Percentiles rank a stretch among this genome's conserved stretches.
These are phyloP conservation scores for Mormyrus iriodes DNA, from an alignment of 2,113 vertebrate species.

Conservation along the genomic window DNA sequence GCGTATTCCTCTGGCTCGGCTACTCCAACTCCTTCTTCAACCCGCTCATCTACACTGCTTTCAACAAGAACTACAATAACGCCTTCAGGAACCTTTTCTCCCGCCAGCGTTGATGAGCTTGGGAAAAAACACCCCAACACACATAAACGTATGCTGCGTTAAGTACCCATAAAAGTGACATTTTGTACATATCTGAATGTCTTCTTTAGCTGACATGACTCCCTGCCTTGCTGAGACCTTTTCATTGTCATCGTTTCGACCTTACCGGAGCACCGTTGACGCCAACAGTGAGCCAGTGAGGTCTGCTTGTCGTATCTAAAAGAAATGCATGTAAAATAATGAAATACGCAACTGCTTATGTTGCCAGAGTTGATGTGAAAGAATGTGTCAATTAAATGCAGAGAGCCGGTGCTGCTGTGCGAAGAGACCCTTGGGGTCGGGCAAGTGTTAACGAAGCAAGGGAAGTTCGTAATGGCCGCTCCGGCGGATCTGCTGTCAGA, in stretches of 20 bases:
- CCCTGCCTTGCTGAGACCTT: not conserved
- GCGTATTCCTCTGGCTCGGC: conserved; percentile 93
- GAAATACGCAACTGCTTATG: not conserved
- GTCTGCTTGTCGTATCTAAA: not conserved
- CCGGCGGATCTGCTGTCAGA: not conserved
- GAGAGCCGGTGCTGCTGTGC: not conserved
- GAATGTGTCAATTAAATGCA: not conserved
- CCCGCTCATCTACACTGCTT: conserved; percentile 92
- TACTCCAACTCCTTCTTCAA: conserved; percentile 99
- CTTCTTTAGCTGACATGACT: not conserved
- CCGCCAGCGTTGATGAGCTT: conserved; percentile 65
- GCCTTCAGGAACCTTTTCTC: conserved; percentile 88
- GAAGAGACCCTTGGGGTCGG: not conserved
- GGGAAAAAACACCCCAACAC: not conserved
- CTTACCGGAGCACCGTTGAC: not conserved
- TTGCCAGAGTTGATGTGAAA: not conserved
- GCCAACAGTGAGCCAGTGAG: not conserved
- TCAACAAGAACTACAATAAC: conserved; percentile 96
- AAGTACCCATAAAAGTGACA: not conserved
- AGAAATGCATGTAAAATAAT: conserved; percentile 9
- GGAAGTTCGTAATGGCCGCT: not conserved
- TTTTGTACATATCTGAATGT: not conserved
- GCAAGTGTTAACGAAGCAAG: not conserved
- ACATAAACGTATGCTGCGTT: not conserved
- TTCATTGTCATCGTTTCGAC: not conserved